phyloP scores from a whole-genome alignment of 1,140 invertebrate genomes.

The Venturia canescens region DNA sequence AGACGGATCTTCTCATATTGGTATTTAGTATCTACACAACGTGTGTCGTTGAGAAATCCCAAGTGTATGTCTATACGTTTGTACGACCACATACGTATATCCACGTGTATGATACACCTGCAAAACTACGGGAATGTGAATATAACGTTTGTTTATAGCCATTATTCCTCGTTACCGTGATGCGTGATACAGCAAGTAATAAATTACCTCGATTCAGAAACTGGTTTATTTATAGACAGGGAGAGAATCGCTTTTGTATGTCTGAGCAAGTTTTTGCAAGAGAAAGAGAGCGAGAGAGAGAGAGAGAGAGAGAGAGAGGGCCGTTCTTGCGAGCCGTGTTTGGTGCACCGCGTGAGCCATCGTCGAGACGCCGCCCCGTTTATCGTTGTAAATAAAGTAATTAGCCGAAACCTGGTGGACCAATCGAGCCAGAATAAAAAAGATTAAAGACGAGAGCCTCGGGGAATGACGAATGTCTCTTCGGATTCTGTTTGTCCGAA shows the following conservation, averaged over 20 bases:
- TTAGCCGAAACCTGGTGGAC: slow-evolving; percentile 30
- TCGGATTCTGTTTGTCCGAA: slow-evolving; percentile 17
- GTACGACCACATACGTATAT: neutral
- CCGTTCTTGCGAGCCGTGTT: neutral
- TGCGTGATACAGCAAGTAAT: slow-evolving; percentile 41
- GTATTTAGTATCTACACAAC: slow-evolving; percentile 1
- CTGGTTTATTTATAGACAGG: slow-evolving; percentile 49
- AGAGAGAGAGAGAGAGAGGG: neutral
- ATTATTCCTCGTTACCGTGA: slow-evolving; percentile 47
- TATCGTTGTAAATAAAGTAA: slow-evolving; percentile 45
- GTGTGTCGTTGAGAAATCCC: neutral
- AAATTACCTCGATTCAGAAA: slow-evolving; percentile 49
- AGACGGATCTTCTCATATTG: slow-evolving; percentile 13
- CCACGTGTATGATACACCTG: slow-evolving; percentile 24
- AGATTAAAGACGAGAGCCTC: slow-evolving; percentile 3
- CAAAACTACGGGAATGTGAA: neutral
- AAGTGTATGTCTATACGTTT: neutral
- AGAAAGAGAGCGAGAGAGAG: neutral
- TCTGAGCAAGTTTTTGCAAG: slow-evolving; percentile 41
- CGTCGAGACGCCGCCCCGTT: slow-evolving; percentile 26
- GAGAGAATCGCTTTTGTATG: slow-evolving; percentile 44
- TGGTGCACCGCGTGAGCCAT: slow-evolving; percentile 24
- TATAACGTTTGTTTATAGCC: slow-evolving; percentile 39
- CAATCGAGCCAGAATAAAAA: slow-evolving; percentile 7
- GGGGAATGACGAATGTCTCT: slow-evolving; percentile 24